A percentile compares a stretch with the other conserved stretches of the same genome.
phyloP scores from a whole-genome alignment of 2,797 vertebrate species.

The Champsocephalus gunnari region DNA sequence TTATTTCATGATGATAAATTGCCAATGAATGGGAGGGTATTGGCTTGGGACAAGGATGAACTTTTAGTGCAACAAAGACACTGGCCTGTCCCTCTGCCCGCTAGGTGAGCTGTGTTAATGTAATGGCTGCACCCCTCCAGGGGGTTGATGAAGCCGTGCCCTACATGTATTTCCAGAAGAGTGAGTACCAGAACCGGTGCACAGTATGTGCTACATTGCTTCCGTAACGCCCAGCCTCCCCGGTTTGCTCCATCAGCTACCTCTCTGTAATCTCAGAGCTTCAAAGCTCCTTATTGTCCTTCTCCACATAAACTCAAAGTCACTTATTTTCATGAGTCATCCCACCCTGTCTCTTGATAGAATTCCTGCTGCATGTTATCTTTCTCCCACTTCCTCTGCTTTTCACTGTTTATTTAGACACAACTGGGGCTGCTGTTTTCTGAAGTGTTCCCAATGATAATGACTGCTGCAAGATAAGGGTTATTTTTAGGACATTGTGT shows the following conservation, averaged over 20 bases:
- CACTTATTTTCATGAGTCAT: slow-evolving; percentile 83
- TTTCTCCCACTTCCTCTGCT: slow-evolving; percentile 69
- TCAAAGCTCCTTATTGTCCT: slow-evolving; percentile 83
- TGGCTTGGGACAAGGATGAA: slow-evolving; percentile 65
- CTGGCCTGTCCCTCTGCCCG: slow-evolving; percentile 60
- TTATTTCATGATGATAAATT: slow-evolving; percentile 53
- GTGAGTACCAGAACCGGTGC: slow-evolving; percentile 63
- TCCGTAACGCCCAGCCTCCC: slow-evolving; percentile 55
- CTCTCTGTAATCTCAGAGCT: slow-evolving; percentile 76
- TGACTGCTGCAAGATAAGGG: slow-evolving; percentile 81
- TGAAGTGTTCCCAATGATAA: slow-evolving; percentile 83
- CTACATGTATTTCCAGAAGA: slow-evolving; percentile 77
- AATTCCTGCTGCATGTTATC: slow-evolving; percentile 77
- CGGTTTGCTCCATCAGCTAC: slow-evolving; percentile 74
- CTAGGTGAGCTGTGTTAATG: slow-evolving; percentile 77
- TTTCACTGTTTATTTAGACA: slow-evolving; percentile 79
- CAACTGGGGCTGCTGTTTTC: slow-evolving; percentile 79
- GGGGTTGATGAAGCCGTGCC: slow-evolving; percentile 76
- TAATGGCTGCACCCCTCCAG: slow-evolving; percentile 70
- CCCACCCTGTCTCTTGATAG: slow-evolving; percentile 76
- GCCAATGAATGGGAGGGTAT: slow-evolving; percentile 41
- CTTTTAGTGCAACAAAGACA: slow-evolving; percentile 65
- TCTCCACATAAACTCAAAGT: slow-evolving; percentile 78
- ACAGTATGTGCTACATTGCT: slow-evolving; percentile 64
- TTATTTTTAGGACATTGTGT: slow-evolving; percentile 84